phyloP scores from a whole-genome alignment of 2,797 vertebrate species.

The Anguilla megastoma region DNA sequence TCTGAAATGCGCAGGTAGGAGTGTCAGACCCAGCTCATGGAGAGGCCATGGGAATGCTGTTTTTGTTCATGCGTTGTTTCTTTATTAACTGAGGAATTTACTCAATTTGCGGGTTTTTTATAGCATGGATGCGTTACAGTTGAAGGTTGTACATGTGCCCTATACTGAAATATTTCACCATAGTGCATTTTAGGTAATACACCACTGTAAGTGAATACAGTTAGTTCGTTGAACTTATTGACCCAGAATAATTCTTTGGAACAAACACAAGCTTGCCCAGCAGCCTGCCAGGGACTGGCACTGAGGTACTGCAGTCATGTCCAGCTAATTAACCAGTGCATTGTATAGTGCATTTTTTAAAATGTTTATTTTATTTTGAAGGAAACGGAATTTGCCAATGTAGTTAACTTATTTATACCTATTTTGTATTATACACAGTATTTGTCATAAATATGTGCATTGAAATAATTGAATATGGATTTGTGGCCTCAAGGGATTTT shows the following conservation, averaged over 20 bases:
- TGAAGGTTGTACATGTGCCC: neutral
- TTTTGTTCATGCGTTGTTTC: neutral
- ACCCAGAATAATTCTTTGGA: neutral
- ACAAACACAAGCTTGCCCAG: neutral
- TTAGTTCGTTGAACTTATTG: neutral
- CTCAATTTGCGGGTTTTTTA: neutral
- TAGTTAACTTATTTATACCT: slow-evolving; percentile 14
- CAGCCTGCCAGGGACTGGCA: neutral
- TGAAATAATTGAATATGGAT: neutral
- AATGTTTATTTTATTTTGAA: slow-evolving; percentile 17
- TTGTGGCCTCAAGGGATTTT: neutral
- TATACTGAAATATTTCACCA: neutral
- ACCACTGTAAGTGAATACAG: neutral
- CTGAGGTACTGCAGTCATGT: neutral
- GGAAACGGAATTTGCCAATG: slow-evolving; percentile 20
- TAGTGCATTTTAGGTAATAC: neutral
- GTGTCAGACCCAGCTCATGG: neutral
- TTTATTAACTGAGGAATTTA: neutral
- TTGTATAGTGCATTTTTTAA: slow-evolving; percentile 8
- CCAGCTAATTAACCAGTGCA: slow-evolving; percentile 17
- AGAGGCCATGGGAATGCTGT: neutral
- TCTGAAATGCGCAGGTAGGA: neutral
- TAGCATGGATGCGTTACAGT: neutral
- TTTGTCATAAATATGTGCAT: neutral
- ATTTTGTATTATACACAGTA: neutral